These are phyloP conservation scores for Andrena dorsata DNA, from an alignment of 2,888 invertebrate species.

Conservation along the genomic window DNA sequence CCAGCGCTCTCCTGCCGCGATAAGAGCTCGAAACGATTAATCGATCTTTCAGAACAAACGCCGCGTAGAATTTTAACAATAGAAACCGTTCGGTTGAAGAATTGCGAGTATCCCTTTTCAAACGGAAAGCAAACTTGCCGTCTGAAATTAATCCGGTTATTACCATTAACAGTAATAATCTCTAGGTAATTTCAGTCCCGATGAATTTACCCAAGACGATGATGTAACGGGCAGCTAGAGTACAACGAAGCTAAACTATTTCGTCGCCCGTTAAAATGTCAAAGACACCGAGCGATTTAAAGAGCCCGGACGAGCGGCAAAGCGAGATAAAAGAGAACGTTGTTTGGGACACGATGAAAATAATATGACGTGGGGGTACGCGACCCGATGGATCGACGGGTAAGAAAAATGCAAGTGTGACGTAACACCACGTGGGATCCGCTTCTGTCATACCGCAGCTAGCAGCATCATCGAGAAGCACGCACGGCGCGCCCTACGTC, in stretches of 20 bases:
- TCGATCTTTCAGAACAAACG: not conserved
- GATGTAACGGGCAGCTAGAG: not conserved
- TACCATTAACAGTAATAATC: too few species aligned
- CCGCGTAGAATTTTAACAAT: too few species aligned
- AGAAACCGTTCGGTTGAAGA: not conserved
- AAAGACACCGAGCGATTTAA: not conserved
- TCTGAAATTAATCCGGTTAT: too few species aligned
- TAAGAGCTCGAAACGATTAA: not conserved
- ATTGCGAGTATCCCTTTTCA: not conserved
- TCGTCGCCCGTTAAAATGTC: not conserved
- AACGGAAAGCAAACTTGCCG: not conserved
- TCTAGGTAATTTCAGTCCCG: too few species aligned
- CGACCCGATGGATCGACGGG: slow-evolving; percentile 22
- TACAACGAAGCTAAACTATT: not conserved
- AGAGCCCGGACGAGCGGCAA: not conserved
- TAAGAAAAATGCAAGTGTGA: slow-evolving; percentile 63
- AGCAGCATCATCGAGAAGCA: slow-evolving; percentile 46
- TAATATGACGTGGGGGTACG: not conserved
- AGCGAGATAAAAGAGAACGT: not conserved
- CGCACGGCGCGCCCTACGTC: slow-evolving; percentile 30
- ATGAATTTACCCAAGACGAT: not conserved
- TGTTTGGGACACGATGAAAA: not conserved
- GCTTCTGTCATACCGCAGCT: slow-evolving; percentile 60
- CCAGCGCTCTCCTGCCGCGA: not conserved
- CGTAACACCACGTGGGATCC: slow-evolving; percentile 68